Percentiles rank a stretch among this genome's conserved stretches.
Conservation (phyloP, 2,888 invertebrate genomes). For the Melipona beecheii region DNA sequence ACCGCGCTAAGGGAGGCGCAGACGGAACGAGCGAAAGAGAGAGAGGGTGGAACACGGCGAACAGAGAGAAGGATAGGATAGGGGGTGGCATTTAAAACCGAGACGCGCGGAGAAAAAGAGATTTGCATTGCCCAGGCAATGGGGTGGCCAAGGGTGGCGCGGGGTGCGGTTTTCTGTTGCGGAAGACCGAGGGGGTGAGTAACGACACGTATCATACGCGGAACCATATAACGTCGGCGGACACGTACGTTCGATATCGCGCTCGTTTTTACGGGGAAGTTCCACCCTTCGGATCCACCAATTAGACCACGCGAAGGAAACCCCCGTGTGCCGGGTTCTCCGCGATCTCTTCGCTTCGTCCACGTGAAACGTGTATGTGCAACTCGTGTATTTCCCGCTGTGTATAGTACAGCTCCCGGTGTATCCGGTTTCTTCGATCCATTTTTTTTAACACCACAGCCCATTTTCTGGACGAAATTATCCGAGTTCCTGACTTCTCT, state of each 20-base stretch:
- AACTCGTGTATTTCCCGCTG: slow-evolving; percentile 10
- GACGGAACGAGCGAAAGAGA: slow-evolving; percentile 44
- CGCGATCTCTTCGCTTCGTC: slow-evolving; percentile 37
- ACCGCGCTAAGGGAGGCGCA: slow-evolving; percentile 59
- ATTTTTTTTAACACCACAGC: background rate
- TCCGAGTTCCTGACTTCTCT: background rate
- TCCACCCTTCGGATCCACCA: slow-evolving; percentile 72
- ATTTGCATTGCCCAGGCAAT: slow-evolving; percentile 77
- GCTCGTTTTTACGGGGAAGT: slow-evolving; percentile 74
- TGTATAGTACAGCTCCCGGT: background rate
- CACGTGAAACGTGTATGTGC: slow-evolving; percentile 1
- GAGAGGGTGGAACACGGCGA: slow-evolving; percentile 48
- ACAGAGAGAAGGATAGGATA: slow-evolving; percentile 67
- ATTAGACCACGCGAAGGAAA: slow-evolving; percentile 72
- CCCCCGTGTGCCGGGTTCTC: slow-evolving; percentile 39
- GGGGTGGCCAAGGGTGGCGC: slow-evolving; percentile 64
- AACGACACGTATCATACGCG: slow-evolving; percentile 79
- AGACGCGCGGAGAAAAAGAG: slow-evolving; percentile 81
- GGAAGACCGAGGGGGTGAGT: slow-evolving; percentile 75
- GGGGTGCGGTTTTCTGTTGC: slow-evolving; percentile 67
- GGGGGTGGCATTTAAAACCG: slow-evolving; percentile 80
- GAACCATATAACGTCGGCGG: slow-evolving; percentile 74
- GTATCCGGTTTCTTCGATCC: slow-evolving; percentile 5
- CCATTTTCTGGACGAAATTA: background rate
- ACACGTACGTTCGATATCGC: slow-evolving; percentile 80